Percentiles rank a stretch among this genome's conserved stretches.
These are phyloP conservation scores for Lutraria rhynchaena DNA, from an alignment of 1,140 invertebrate species.

Conservation along the genomic window DNA sequence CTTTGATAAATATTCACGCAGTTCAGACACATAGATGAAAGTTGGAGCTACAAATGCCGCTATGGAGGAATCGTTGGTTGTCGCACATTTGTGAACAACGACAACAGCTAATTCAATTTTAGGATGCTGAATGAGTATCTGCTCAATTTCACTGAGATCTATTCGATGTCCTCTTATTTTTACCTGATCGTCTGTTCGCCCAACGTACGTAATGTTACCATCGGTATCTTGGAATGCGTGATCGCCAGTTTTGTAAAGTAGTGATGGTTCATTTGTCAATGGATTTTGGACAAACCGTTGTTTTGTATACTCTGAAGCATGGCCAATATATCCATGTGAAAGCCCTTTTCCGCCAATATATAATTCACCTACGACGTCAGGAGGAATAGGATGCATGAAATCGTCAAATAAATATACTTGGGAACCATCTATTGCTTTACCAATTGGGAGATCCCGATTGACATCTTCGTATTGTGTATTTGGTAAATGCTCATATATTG, in stretches of 20 bases:
- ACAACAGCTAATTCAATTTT: constrained; percentile 70
- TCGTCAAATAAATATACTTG: constrained; percentile 69
- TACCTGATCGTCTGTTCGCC: constrained; percentile 69
- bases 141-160: constrained; percentile 71
- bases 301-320: constrained; percentile 60
- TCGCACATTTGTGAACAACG: constrained; percentile 63
- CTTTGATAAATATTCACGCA: constrained; percentile 66
- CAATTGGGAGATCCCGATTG: constrained; percentile 67
- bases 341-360: constrained; percentile 69
- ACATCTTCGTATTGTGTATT: constrained; percentile 55
- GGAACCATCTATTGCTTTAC: constrained; percentile 62
- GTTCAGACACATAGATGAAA: constrained; percentile 65
- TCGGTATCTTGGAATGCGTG: constrained; percentile 64
- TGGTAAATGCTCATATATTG: constrained; percentile 62
- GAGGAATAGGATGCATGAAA: constrained; percentile 69
- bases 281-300: constrained; percentile 67
- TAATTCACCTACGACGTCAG: constrained; percentile 70
- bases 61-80: constrained; percentile 56
- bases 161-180: constrained; percentile 71
- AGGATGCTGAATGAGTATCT: constrained; percentile 68
- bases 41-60: constrained; percentile 67
- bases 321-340: constrained; percentile 67
- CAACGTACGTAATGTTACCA: constrained; percentile 68
- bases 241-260: constrained; percentile 72
- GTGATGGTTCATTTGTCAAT: constrained; percentile 3